phyloP scores from a whole-genome alignment of 2,888 invertebrate species.

The Biston stratarius region DNA sequence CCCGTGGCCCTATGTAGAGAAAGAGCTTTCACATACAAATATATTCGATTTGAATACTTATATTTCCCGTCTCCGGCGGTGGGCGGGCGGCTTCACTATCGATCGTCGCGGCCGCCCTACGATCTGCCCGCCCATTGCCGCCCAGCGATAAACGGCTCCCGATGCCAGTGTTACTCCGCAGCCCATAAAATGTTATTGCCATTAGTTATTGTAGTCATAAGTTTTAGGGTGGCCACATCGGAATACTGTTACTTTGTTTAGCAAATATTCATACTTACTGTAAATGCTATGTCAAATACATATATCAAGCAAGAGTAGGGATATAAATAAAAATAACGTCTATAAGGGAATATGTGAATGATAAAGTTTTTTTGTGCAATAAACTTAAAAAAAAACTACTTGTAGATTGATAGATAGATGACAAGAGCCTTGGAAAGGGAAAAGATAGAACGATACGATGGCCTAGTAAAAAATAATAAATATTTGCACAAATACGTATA shows the following conservation, averaged over 20 bases:
- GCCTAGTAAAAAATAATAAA: too few species aligned
- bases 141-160: conserved; percentile 65
- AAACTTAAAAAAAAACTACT: too few species aligned
- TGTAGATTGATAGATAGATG: too few species aligned
- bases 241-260: conserved; percentile 48
- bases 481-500: too few species aligned
- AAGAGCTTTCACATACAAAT: conserved; percentile 22
- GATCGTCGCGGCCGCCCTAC: conserved; percentile 57
- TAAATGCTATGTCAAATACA: too few species aligned
- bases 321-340: too few species aligned
- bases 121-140: conserved; percentile 69
- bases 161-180: conserved; percentile 65
- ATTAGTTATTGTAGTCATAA: conserved; percentile 73
- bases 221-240: conserved; percentile 57
- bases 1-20: too few species aligned
- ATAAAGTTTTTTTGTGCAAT: too few species aligned
- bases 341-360: too few species aligned
- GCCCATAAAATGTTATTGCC: conserved; percentile 79
- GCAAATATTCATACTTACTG: conserved; percentile 27
- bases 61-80: conserved; percentile 38
- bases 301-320: too few species aligned
- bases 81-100: conserved; percentile 63
- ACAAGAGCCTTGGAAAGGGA: too few species aligned
- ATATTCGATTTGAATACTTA: conserved; percentile 24
- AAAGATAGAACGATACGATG: too few species aligned